phyloP scores from a whole-genome alignment of 35 echinoderm and acorn worm genomes.

The Acanthaster planci region DNA sequence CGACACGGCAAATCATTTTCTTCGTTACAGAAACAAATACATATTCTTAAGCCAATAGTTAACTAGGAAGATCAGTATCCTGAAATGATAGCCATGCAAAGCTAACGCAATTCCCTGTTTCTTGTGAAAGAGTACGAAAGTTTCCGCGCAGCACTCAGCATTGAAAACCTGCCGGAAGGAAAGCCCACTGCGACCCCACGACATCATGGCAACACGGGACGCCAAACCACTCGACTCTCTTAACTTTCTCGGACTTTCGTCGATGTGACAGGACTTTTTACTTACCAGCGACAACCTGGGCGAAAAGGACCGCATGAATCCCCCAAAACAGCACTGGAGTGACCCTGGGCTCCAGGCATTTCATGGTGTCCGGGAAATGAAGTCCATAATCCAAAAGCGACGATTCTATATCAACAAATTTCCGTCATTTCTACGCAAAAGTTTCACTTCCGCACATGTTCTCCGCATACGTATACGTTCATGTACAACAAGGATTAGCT shows the following conservation, averaged over 20 bases:
- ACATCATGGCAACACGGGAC: background rate
- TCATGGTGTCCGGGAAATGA: slow-evolving; percentile 7
- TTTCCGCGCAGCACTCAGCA: too few species aligned
- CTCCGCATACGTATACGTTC: too few species aligned
- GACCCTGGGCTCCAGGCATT: slow-evolving; percentile 15
- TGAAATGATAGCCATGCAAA: too few species aligned
- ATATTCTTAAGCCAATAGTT: too few species aligned
- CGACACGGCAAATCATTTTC: too few species aligned
- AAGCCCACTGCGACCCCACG: background rate
- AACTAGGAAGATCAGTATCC: too few species aligned
- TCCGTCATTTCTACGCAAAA: background rate
- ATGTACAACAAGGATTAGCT: too few species aligned
- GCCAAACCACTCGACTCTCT: background rate
- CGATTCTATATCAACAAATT: background rate
- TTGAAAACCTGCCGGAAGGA: background rate
- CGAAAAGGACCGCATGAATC: background rate
- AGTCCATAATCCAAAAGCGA: slow-evolving; percentile 1
- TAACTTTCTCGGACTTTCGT: background rate
- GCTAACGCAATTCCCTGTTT: too few species aligned
- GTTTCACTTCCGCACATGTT: slow-evolving; percentile 18
- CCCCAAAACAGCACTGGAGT: slow-evolving; percentile 3
- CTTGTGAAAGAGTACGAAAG: too few species aligned
- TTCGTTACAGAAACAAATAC: too few species aligned
- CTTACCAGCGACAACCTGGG: slow-evolving; percentile 7
- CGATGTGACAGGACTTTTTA: background rate